Percentiles rank a stretch among this genome's conserved stretches.
phyloP scores from a whole-genome alignment of 2,888 invertebrate species.

The Argynnis bischoffii region DNA sequence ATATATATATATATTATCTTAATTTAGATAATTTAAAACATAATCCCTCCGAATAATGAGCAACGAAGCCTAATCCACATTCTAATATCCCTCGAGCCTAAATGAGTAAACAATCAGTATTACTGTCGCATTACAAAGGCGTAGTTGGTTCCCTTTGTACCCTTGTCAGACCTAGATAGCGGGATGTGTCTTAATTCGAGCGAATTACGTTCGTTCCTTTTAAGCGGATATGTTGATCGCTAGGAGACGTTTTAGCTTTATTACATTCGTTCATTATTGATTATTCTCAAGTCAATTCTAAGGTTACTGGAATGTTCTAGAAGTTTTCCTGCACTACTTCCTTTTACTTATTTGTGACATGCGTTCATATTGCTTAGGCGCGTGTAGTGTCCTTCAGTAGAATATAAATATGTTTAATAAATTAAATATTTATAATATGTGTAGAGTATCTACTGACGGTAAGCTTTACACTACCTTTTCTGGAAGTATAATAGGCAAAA shows the following conservation, averaged over 20 bases:
- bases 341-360: neutral
- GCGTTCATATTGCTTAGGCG: too few species aligned
- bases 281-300: constrained; percentile 8
- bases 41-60: neutral
- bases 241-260: constrained; percentile 28
- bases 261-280: constrained; percentile 27
- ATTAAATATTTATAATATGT: too few species aligned
- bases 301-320: neutral
- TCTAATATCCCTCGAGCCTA: constrained; percentile 1
- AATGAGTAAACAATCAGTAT: constrained; percentile 26
- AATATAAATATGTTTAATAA: too few species aligned
- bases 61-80: neutral
- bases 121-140: constrained; percentile 27
- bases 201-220: constrained; percentile 31
- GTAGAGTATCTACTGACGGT: too few species aligned
- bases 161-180: constrained; percentile 32
- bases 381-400: too few species aligned
- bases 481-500: too few species aligned
- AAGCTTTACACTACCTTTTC: too few species aligned
- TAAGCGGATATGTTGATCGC: constrained; percentile 25
- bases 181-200: constrained; percentile 35
- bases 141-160: constrained; percentile 25
- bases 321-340: neutral
- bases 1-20: too few species aligned
- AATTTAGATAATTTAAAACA: neutral